Evolutionary conservation across 1,140 invertebrate genomes (phyloP), one percentile per base, ranked within the genome.

Genomic region (Bilobella aurantiaca): DNA sequence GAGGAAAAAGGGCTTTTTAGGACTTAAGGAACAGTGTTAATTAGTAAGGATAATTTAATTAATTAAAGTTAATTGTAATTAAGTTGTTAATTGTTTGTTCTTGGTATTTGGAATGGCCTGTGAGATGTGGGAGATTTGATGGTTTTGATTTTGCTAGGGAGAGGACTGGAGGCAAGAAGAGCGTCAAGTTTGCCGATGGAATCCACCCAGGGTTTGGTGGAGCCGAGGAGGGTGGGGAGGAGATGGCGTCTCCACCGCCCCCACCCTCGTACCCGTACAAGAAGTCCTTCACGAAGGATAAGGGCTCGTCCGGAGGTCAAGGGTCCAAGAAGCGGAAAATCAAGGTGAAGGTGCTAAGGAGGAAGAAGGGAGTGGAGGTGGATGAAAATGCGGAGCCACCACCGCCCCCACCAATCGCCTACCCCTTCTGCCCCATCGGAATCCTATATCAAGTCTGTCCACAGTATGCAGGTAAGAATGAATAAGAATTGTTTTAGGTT

Each of bases 141-240:
- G n/a, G n/a, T n/a, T n/a, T n/a, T n/a, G n/a, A n/a, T n/a, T n/a
- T n/a, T n/a, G n/a, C n/a, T n/a, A 61, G 65, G 42, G 58, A 60
- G 37, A 8, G 65, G 0, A 61, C 58, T 49, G 73, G 70, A n/a
- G 60, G 56, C 5, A 76, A 77, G 47, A 82, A 85, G 69, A 77
- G 74, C 12, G 84, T 86, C 0, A 81, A 82, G 71, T 86, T 86
- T 72, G 83, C 83, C 2, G 84, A 85, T 75, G 84, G 83, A 27
- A 76, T 85, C 23, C 77, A 79, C 64, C 84, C 84, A n/a, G 84
- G 84, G 0, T 82, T 84, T 69, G 84, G 84, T 0, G 85, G 83
- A 1, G 84, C 82, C 67, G 81, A 82, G 0, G 84, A 82, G 31
- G 84, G 81, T 14, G 82, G 82, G 1, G 84, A 86, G 71, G 84